A percentile compares a stretch with the other conserved stretches of the same genome.
phyloP scores from a whole-genome alignment of 2,888 invertebrate species.

The Clistopyga incitator region DNA sequence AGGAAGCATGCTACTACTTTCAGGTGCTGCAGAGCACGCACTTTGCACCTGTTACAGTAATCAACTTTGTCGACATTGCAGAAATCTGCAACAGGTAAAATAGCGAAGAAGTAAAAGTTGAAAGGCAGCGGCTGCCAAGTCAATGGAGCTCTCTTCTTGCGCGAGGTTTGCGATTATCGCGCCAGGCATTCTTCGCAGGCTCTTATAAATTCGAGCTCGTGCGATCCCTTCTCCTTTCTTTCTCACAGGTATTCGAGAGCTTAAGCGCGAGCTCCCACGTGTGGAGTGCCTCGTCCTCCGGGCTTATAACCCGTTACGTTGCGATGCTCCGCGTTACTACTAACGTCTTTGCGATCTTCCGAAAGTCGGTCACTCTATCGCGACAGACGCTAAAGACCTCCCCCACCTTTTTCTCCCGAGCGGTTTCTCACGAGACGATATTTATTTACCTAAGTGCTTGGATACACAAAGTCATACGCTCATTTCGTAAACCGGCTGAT shows the following conservation, averaged over 20 bases:
- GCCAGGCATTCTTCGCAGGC: conserved; percentile 32
- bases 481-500: not conserved
- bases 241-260: conserved; percentile 10
- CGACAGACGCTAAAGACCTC: conserved; percentile 59
- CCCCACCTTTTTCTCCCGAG: conserved; percentile 29
- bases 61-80: conserved; percentile 50
- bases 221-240: conserved; percentile 43
- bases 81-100: conserved; percentile 57
- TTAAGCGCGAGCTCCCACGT: conserved; percentile 46
- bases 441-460: not conserved
- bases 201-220: conserved; percentile 51
- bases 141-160: not conserved
- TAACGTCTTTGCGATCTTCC: conserved; percentile 43
- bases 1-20: conserved; percentile 23
- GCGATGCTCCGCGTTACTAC: conserved; percentile 50
- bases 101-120: conserved; percentile 35
- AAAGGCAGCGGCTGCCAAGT: not conserved
- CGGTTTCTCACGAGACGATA: not conserved
- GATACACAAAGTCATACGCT: not conserved
- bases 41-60: conserved; percentile 42
- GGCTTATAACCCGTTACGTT: conserved; percentile 65
- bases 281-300: conserved; percentile 27
- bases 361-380: conserved; percentile 69
- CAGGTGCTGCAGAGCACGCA: conserved; percentile 1
- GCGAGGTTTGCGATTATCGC: conserved; percentile 32